A percentile compares a stretch with the other conserved stretches of the same genome.
These are phyloP conservation scores for Hepsetus odoe DNA, from an alignment of 2,113 vertebrate genomes.

Conservation along the genomic window DNA sequence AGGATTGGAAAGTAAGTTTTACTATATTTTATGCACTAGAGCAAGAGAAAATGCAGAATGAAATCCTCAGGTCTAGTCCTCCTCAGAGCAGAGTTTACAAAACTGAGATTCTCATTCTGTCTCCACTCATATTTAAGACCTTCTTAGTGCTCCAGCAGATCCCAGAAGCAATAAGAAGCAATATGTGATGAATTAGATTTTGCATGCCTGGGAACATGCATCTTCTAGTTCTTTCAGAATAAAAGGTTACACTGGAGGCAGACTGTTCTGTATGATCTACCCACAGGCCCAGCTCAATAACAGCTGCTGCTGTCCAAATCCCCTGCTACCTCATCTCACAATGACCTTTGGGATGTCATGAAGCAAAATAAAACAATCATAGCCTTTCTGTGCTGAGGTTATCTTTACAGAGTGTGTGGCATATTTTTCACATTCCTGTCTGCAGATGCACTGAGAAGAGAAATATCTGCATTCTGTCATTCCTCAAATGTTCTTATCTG, in stretches of 20 bases:
- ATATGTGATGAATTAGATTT: conserved; percentile 10
- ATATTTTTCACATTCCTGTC: too few relatives aligned
- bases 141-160: conserved; percentile 56
- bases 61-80: neutral
- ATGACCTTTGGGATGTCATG: neutral
- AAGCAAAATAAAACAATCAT: conserved; percentile 32
- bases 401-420: too few relatives aligned
- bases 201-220: conserved; percentile 39
- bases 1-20: too few relatives aligned
- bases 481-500: too few relatives aligned
- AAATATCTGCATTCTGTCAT: too few relatives aligned
- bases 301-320: conserved; percentile 67
- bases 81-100: conserved; percentile 13
- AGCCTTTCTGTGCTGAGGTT: too few relatives aligned
- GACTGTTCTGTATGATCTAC: conserved; percentile 55
- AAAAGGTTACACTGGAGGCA: conserved; percentile 26
- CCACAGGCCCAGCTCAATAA: conserved; percentile 45
- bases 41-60: neutral
- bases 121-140: conserved; percentile 34
- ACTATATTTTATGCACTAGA: neutral
- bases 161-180: conserved; percentile 34
- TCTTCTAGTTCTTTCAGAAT: conserved; percentile 27
- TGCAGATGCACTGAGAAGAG: too few relatives aligned
- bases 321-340: conserved; percentile 43
- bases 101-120: conserved; percentile 15